Conservation (phyloP, 2,113 vertebrate species). For the Tauraco erythrolophus region DNA sequence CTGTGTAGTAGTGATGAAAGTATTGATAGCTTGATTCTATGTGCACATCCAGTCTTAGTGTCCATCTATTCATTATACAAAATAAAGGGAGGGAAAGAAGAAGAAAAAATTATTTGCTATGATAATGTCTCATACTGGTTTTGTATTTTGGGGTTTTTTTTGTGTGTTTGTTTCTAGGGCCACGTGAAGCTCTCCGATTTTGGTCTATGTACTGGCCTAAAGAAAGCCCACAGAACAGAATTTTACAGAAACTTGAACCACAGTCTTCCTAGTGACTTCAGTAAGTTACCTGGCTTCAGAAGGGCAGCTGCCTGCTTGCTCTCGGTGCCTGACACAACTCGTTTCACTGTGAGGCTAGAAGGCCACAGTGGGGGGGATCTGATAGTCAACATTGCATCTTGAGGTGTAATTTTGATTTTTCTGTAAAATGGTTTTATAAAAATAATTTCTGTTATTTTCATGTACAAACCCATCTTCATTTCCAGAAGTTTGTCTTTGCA, state of each 20-base stretch:
- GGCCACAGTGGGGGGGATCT: background rate
- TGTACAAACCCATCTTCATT: background rate
- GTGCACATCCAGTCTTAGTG: background rate
- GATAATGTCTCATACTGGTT: accelerated
- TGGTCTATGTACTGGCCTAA: constrained; percentile 95
- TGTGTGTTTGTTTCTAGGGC: constrained; percentile 77
- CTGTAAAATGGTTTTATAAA: background rate
- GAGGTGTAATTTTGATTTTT: background rate
- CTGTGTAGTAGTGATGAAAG: background rate
- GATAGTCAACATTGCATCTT: background rate
- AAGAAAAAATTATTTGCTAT: background rate
- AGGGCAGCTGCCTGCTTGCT: accelerated
- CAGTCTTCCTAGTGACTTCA: constrained; percentile 95
- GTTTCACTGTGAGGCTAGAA: background rate
- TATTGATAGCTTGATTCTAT: background rate
- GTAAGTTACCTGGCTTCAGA: constrained; percentile 75
- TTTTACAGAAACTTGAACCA: constrained; percentile 98
- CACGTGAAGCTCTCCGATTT: constrained; percentile 98
- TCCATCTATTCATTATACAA: background rate
- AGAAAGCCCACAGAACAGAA: constrained; percentile 96
- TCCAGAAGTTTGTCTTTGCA: background rate
- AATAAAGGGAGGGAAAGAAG: background rate
- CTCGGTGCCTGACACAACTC: background rate
- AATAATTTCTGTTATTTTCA: background rate
- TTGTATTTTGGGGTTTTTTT: background rate